Percentiles rank a stretch among this genome's conserved stretches.
Evolutionary conservation across 2,888 invertebrate species (phyloP).

Genomic region (Meta bourneti): DNA sequence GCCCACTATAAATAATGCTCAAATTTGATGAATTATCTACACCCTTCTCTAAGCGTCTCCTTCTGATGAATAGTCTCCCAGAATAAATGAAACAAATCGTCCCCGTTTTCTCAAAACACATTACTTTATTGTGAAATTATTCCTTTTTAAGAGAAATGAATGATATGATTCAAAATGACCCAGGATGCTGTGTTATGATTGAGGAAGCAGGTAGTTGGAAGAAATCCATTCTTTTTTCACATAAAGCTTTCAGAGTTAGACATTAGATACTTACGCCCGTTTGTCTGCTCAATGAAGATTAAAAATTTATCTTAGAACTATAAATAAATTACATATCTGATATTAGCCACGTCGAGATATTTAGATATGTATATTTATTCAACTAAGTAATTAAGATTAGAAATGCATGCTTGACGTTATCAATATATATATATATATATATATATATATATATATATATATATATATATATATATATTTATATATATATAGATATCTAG

Average conservation of each 20-base stretch:
- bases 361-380: no score
- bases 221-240: neutral
- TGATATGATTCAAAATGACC: neutral
- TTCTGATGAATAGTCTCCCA: neutral
- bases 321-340: neutral
- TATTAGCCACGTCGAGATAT: no score
- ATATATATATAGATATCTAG: no score
- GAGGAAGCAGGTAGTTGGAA: neutral
- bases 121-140: neutral
- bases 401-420: no score
- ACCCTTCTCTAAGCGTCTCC: neutral
- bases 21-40: conserved; percentile 30
- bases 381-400: no score
- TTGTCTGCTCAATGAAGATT: neutral
- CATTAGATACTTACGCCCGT: neutral
- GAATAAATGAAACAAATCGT: neutral
- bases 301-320: neutral
- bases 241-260: neutral
- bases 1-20: conserved; percentile 35
- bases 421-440: no score
- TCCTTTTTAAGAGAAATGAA: neutral
- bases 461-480: no score
- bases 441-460: no score
- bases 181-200: neutral
- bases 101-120: neutral